Percentiles rank a stretch among this genome's conserved stretches.
Evolutionary conservation across 2,113 vertebrate genomes (phyloP).

Genomic region (Cyanoramphus novaezelandiae): DNA sequence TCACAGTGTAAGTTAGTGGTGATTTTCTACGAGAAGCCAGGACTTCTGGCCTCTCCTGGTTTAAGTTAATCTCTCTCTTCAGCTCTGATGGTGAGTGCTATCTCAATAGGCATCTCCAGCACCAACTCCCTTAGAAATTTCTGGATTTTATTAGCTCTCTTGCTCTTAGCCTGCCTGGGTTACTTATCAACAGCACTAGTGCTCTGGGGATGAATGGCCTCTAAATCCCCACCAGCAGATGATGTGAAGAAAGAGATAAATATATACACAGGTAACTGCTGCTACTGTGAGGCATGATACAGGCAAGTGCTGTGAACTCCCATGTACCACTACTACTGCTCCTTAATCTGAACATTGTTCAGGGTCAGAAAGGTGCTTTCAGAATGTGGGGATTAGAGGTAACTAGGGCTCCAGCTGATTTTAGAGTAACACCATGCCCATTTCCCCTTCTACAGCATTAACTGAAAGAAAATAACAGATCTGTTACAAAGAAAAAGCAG

Average conservation of each 20-base stretch:
- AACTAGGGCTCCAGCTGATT: background rate
- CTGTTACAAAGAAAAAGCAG: background rate
- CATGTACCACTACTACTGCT: rapidly evolving
- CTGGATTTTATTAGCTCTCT: background rate
- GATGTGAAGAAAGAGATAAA: background rate
- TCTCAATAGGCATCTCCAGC: background rate
- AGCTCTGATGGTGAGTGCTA: background rate
- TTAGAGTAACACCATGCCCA: background rate
- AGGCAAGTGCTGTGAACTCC: background rate
- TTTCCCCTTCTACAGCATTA: background rate
- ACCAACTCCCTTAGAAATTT: background rate
- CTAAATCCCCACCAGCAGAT: background rate
- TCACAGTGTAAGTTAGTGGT: background rate
- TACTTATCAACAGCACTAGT: background rate
- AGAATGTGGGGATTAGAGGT: background rate
- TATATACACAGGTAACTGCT: background rate
- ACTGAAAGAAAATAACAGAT: background rate
- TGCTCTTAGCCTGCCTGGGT: background rate
- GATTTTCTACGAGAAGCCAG: background rate
- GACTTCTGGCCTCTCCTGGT: background rate
- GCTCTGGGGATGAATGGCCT: background rate
- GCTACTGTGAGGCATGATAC: rapidly evolving
- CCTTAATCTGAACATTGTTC: background rate
- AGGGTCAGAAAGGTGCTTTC: background rate
- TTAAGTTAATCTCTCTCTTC: background rate